phyloP scores from a whole-genome alignment of 2,797 vertebrate species.

The Spea hammondii region DNA sequence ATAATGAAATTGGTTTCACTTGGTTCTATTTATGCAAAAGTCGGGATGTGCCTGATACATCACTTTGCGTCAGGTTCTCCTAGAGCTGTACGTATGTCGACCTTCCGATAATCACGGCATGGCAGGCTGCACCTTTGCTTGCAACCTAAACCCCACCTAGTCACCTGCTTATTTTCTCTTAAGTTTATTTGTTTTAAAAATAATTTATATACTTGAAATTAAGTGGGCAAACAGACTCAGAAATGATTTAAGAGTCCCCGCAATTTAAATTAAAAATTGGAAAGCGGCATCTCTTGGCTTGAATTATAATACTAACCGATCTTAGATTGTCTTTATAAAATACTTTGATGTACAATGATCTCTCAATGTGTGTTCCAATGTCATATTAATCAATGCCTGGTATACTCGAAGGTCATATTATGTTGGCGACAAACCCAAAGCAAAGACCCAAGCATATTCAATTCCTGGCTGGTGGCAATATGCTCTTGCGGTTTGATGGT shows the following conservation, averaged over 20 bases:
- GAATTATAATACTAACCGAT: no score
- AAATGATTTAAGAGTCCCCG: not conserved
- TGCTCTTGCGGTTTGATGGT: no score
- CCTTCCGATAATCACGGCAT: conserved; percentile 35
- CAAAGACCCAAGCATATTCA: no score
- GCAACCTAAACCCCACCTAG: conserved; percentile 6
- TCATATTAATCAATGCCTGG: no score
- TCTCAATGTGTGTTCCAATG: no score
- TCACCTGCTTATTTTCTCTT: conserved; percentile 26
- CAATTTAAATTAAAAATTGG: not conserved
- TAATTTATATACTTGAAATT: conserved; percentile 20
- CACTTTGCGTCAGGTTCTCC: conserved; percentile 46
- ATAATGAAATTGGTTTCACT: conserved; percentile 48
- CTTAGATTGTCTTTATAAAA: no score
- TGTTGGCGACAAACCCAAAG: no score
- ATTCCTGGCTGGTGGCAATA: no score
- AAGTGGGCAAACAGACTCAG: conserved; percentile 28
- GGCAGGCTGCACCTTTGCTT: conserved; percentile 40
- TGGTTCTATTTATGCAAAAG: conserved; percentile 49
- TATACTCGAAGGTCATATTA: no score
- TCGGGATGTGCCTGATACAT: conserved; percentile 49
- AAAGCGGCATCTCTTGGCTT: not conserved
- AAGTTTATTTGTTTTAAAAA: not conserved
- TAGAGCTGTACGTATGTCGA: conserved; percentile 47
- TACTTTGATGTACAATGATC: no score